Evolutionary conservation across 2,113 vertebrate species (phyloP).

Genomic region (Clupea harengus): DNA sequence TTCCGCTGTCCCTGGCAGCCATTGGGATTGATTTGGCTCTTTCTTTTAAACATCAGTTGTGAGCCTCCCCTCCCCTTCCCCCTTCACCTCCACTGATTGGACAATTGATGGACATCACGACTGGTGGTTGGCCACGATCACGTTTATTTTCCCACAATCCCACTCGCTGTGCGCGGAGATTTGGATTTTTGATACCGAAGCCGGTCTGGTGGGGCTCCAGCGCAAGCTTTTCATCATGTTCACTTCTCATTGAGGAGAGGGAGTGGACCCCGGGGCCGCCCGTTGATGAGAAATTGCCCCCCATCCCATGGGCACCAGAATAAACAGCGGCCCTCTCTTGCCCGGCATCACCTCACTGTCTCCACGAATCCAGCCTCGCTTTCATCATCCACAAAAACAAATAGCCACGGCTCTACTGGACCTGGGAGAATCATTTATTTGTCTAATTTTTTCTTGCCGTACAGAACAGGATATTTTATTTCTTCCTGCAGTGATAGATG

Average conservation of each 20-base stretch:
- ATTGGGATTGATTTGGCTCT: not conserved
- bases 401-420: conserved; percentile 50
- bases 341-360: conserved; percentile 64
- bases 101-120: not conserved
- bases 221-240: conserved; percentile 32
- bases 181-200: not conserved
- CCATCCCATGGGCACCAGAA: conserved; percentile 35
- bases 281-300: conserved; percentile 42
- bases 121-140: not conserved
- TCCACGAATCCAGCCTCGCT: conserved; percentile 61
- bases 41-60: not conserved
- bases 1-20: not conserved
- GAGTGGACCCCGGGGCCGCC: conserved; percentile 30
- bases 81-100: not conserved
- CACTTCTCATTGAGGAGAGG: conserved; percentile 30
- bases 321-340: conserved; percentile 44
- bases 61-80: not conserved
- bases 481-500: conserved; percentile 76
- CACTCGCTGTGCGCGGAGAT: not conserved
- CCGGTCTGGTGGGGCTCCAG: not conserved
- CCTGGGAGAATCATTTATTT: conserved; percentile 69
- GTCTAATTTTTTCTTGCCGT: conserved; percentile 65
- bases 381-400: conserved; percentile 71
- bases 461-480: conserved; percentile 68
- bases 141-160: not conserved